A percentile compares a stretch with the other conserved stretches of the same genome.
phyloP scores from a whole-genome alignment of 1,140 invertebrate species.

The Periplaneta americana region DNA sequence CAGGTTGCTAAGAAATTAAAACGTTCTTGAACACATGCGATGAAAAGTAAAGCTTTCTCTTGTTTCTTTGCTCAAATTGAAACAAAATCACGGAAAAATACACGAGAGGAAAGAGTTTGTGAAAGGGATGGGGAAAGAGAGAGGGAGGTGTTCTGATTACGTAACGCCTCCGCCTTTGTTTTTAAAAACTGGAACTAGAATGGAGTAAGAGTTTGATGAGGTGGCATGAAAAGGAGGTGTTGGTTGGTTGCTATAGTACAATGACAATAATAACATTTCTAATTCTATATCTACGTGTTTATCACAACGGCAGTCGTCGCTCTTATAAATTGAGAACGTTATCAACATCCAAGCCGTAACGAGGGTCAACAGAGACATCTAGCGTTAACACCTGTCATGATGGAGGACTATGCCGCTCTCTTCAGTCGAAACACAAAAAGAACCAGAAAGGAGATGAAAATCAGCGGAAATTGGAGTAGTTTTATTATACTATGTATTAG shows the following conservation, averaged over 20 bases:
- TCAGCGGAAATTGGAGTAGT: no score
- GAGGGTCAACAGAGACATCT: background rate
- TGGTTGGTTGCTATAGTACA: background rate
- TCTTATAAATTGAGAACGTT: no score
- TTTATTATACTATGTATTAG: no score
- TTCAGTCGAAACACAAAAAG: no score
- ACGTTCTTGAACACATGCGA: conserved; percentile 2
- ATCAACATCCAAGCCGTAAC: background rate
- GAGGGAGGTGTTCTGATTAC: background rate
- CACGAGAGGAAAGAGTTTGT: no score
- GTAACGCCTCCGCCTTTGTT: background rate
- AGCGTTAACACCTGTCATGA: background rate
- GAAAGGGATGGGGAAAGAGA: no score
- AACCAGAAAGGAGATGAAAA: no score
- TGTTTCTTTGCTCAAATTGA: background rate
- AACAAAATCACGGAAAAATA: background rate
- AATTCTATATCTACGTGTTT: background rate
- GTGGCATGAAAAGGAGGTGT: background rate
- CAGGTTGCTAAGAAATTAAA: background rate
- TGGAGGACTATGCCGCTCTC: no score
- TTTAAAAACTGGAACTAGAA: background rate
- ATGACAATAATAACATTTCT: background rate
- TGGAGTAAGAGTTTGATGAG: no score
- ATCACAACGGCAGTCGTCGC: background rate
- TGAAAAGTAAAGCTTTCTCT: background rate